phyloP scores from a whole-genome alignment of 2,113 vertebrate genomes.

The Synchiropus splendidus region DNA sequence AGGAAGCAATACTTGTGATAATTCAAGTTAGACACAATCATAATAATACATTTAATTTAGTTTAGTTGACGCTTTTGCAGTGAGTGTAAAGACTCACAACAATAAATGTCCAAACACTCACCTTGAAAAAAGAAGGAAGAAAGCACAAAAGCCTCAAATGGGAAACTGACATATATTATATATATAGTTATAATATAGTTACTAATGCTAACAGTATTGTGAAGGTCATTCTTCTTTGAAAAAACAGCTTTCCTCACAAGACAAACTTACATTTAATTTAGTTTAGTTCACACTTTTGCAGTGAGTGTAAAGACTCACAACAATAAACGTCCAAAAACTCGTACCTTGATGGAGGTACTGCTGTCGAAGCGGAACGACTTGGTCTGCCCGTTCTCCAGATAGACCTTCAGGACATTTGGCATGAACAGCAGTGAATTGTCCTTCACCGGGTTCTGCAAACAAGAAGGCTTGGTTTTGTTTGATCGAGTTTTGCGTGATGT shows the following conservation, averaged over 20 bases:
- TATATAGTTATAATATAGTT: too few species aligned
- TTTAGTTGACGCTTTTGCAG: background rate
- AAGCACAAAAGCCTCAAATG: too few species aligned
- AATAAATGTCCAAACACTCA: conserved; percentile 35
- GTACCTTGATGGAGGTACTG: conserved; percentile 93
- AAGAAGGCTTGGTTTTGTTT: background rate
- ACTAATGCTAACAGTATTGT: too few species aligned
- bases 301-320: background rate
- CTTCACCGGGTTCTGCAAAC: conserved; percentile 84
- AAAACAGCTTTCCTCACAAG: too few species aligned
- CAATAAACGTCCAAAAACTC: conserved; percentile 6
- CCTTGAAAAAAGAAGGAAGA: conserved; percentile 72
- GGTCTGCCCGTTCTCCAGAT: conserved; percentile 96
- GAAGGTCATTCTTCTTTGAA: too few species aligned
- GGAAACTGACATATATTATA: too few species aligned
- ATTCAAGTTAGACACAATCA: too few species aligned
- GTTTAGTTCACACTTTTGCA: background rate
- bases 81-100: background rate
- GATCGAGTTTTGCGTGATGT: too few species aligned
- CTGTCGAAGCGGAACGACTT: conserved; percentile 96
- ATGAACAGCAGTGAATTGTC: conserved; percentile 97
- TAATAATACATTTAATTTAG: too few species aligned
- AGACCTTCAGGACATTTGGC: conserved; percentile 98
- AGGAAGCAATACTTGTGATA: too few species aligned
- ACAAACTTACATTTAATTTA: too few species aligned